phyloP scores from a whole-genome alignment of 2,113 vertebrate genomes.

The Barbus barbus region DNA sequence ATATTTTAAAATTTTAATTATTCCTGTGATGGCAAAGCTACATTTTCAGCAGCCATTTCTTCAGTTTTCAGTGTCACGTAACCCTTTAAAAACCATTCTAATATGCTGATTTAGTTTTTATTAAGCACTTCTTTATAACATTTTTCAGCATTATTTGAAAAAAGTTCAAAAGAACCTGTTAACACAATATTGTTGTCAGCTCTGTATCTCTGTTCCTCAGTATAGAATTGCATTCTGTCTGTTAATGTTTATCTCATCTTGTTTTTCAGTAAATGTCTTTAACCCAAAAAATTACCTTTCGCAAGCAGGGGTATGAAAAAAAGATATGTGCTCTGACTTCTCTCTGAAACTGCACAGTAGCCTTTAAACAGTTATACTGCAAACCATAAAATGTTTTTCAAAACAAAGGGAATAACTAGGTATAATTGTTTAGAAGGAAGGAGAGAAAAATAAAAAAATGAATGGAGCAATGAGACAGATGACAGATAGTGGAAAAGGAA shows the following conservation, averaged over 20 bases:
- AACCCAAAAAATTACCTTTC: background rate
- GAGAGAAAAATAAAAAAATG: background rate
- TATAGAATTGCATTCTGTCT: background rate
- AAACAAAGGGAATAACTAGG: constrained; percentile 7
- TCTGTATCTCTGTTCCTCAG: background rate
- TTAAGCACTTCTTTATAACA: background rate
- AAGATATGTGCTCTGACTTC: background rate
- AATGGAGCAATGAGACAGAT: background rate
- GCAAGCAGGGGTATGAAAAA: constrained; percentile 11
- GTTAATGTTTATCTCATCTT: background rate
- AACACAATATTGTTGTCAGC: background rate
- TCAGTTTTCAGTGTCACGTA: background rate
- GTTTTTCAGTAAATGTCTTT: background rate
- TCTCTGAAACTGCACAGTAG: background rate
- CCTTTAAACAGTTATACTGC: background rate
- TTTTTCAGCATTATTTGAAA: background rate
- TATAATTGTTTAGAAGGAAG: background rate
- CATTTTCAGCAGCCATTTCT: background rate
- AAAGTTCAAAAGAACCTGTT: background rate
- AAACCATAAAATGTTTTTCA: background rate
- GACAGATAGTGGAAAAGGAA: constrained; percentile 10
- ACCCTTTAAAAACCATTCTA: background rate
- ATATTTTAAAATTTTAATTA: background rate
- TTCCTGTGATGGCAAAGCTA: background rate
- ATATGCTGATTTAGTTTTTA: background rate